A percentile compares a stretch with the other conserved stretches of the same genome.
These are phyloP conservation scores for Sogatella furcifera DNA, from an alignment of 1,140 invertebrate species.

Conservation along the genomic window DNA sequence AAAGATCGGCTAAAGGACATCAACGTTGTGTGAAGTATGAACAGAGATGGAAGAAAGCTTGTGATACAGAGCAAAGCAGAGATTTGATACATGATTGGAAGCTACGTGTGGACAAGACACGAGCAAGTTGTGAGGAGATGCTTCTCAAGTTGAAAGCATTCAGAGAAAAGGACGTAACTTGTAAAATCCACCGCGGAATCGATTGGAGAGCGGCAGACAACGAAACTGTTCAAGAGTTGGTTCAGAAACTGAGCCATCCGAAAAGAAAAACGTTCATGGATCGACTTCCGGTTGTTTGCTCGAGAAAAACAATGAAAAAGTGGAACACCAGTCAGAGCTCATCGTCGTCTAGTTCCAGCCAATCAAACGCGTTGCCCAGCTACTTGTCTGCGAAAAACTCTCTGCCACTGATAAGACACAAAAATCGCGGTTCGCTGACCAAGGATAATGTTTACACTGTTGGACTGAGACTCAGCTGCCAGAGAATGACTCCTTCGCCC, in stretches of 20 bases:
- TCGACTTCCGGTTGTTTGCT: slow-evolving; percentile 3
- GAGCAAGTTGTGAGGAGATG: slow-evolving; percentile 15
- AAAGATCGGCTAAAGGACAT: slow-evolving; percentile 1
- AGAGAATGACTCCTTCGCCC: neutral
- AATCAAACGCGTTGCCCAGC: neutral
- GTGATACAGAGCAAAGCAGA: slow-evolving; percentile 8
- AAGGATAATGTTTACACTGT: slow-evolving; percentile 10
- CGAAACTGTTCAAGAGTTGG: slow-evolving; percentile 7
- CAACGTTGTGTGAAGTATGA: neutral
- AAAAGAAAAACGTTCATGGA: slow-evolving; percentile 13
- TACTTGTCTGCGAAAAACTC: neutral
- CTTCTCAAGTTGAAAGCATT: slow-evolving; percentile 13
- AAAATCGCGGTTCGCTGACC: neutral
- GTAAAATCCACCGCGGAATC: slow-evolving; percentile 2
- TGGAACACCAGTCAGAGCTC: neutral
- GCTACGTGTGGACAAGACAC: slow-evolving; percentile 9
- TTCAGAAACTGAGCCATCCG: slow-evolving; percentile 3
- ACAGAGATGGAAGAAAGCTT: slow-evolving; percentile 4
- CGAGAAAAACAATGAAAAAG: slow-evolving; percentile 4
- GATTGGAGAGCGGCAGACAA: slow-evolving; percentile 10
- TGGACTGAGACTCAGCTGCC: slow-evolving; percentile 7
- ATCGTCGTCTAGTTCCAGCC: neutral
- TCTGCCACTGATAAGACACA: slow-evolving; percentile 10
- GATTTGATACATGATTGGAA: slow-evolving; percentile 12
- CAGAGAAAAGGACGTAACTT: slow-evolving; percentile 7